Conservation (phyloP, 1,140 invertebrate genomes). For the Aculops lycopersici region DNA sequence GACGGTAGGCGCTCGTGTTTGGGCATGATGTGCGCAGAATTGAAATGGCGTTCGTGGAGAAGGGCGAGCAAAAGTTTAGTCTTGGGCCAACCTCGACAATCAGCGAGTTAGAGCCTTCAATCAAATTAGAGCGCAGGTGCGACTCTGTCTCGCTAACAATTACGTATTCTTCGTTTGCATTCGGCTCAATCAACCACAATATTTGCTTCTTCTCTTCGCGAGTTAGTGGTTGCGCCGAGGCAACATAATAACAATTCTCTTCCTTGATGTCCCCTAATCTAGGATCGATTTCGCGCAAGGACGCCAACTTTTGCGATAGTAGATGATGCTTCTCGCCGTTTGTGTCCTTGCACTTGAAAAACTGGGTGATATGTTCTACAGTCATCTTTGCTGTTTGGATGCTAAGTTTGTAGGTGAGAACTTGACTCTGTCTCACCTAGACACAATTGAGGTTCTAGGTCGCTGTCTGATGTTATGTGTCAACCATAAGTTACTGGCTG, state of each 20-base stretch:
- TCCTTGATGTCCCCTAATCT: too few relatives aligned
- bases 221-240: too few relatives aligned
- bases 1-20: slow-evolving; percentile 25
- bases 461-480: too few relatives aligned
- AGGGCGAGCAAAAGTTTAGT: slow-evolving; percentile 68
- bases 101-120: slow-evolving; percentile 2
- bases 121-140: not conserved
- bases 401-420: not conserved
- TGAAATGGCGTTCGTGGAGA: slow-evolving; percentile 73
- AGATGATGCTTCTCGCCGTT: not conserved
- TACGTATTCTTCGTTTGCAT: slow-evolving; percentile 1
- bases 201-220: slow-evolving; percentile 7
- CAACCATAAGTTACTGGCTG: too few relatives aligned
- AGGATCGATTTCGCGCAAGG: slow-evolving; percentile 22
- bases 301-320: not conserved
- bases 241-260: too few relatives aligned
- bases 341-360: not conserved
- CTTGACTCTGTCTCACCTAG: too few relatives aligned
- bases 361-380: not conserved
- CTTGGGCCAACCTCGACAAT: slow-evolving; percentile 22
- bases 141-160: not conserved
- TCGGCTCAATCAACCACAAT: slow-evolving; percentile 6
- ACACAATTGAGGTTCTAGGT: too few relatives aligned
- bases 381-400: not conserved
- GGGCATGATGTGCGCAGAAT: slow-evolving; percentile 54